Evolutionary conservation across 2,888 invertebrate genomes (phyloP).

Genomic region (Stegophylla sp.): DNA sequence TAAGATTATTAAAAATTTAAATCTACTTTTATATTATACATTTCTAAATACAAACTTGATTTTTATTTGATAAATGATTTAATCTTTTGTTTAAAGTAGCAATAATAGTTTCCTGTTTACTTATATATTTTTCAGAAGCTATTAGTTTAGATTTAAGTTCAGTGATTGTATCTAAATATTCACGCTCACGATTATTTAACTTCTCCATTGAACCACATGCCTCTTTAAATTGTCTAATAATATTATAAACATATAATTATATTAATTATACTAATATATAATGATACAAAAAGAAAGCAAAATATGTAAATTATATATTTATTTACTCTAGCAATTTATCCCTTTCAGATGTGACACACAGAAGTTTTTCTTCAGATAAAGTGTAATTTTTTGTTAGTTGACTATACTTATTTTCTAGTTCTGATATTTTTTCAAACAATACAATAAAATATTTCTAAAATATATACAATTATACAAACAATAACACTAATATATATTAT

Average conservation of each 20-base stretch:
- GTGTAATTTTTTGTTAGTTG: constrained; percentile 21
- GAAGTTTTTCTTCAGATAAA: constrained; percentile 27
- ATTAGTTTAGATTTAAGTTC: constrained; percentile 32
- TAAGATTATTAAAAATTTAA: background rate
- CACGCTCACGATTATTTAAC: constrained; percentile 28
- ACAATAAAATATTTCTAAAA: constrained; percentile 41
- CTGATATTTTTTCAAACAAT: constrained; percentile 33
- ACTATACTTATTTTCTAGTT: constrained; percentile 51
- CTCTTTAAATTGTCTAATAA: constrained; percentile 44
- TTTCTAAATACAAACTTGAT: constrained; percentile 12
- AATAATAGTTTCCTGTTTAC: constrained; percentile 32
- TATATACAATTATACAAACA: background rate
- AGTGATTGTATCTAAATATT: constrained; percentile 46
- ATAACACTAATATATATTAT: background rate
- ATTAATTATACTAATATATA: no score
- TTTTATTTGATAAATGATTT: constrained; percentile 17
- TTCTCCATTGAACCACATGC: constrained; percentile 31
- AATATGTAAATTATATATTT: background rate
- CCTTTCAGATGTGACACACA: constrained; percentile 35
- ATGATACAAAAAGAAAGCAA: background rate
- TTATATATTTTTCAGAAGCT: constrained; percentile 32
- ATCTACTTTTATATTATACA: background rate
- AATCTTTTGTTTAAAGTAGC: constrained; percentile 23
- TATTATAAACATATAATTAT: constrained; percentile 7
- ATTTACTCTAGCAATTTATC: constrained; percentile 43